Evolutionary conservation across 2,888 invertebrate genomes (phyloP).

Genomic region (Folsomia candida): DNA sequence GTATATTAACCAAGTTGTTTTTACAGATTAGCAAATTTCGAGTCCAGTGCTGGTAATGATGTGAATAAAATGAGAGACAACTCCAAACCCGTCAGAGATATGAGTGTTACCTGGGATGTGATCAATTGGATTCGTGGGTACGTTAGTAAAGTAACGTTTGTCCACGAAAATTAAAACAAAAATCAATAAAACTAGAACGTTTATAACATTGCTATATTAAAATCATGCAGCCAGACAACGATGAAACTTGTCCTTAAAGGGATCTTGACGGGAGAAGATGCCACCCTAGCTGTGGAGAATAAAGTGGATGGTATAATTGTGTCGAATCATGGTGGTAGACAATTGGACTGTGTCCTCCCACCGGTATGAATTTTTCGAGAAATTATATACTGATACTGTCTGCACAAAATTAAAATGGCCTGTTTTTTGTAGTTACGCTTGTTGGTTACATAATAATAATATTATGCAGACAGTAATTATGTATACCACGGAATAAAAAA

Average conservation of each 20-base stretch:
- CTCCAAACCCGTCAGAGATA: constrained; percentile 62
- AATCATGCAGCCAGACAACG: constrained; percentile 59
- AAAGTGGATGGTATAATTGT: constrained; percentile 80
- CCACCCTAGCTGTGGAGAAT: constrained; percentile 67
- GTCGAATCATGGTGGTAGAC: constrained; percentile 90
- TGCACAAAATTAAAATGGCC: too few relatives aligned
- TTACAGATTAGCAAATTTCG: constrained; percentile 28
- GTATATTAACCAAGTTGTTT: too few relatives aligned
- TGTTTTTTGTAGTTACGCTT: too few relatives aligned
- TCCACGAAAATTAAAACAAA: constrained; percentile 12
- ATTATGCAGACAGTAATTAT: too few relatives aligned
- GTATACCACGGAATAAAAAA: too few relatives aligned
- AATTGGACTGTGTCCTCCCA: constrained; percentile 78
- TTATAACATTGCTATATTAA: background rate
- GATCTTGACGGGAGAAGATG: constrained; percentile 80
- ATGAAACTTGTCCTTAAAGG: constrained; percentile 84
- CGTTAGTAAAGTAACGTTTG: constrained; percentile 10
- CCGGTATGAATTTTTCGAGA: too few relatives aligned
- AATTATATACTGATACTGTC: too few relatives aligned
- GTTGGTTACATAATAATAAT: too few relatives aligned
- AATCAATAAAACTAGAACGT: background rate
- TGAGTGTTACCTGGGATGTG: constrained; percentile 78
- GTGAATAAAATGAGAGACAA: constrained; percentile 56
- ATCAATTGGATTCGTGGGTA: constrained; percentile 79
- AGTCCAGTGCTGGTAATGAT: constrained; percentile 16